Evolutionary conservation across 2,113 vertebrate genomes (phyloP).

Genomic region (Bungarus multicinctus): DNA sequence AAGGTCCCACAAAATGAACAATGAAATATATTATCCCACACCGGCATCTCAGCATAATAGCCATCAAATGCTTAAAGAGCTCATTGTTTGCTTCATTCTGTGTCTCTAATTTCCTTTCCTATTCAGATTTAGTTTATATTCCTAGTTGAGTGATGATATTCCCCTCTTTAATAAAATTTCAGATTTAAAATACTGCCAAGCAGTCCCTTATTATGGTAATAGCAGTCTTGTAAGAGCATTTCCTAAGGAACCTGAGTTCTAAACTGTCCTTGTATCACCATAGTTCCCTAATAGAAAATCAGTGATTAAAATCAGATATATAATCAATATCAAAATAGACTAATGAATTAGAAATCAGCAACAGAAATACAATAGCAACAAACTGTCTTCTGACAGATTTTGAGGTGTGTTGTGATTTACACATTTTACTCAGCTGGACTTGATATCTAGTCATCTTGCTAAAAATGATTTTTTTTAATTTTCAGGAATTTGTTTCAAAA

Average conservation of each 20-base stretch:
- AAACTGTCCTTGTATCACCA: background rate
- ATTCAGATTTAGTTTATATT: background rate
- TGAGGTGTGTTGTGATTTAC: background rate
- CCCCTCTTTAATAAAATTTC: background rate
- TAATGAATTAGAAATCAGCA: background rate
- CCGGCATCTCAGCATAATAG: background rate
- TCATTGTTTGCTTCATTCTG: background rate
- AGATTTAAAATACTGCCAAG: background rate
- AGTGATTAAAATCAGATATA: background rate
- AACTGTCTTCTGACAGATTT: background rate
- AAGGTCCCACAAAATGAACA: background rate
- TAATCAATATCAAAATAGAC: background rate
- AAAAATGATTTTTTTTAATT: background rate
- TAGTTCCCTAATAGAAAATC: background rate
- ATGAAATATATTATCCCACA: background rate
- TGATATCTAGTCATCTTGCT: background rate
- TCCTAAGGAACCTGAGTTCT: background rate
- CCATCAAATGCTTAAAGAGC: background rate
- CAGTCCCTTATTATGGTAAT: too few species aligned
- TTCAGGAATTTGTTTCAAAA: background rate
- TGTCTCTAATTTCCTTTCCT: background rate
- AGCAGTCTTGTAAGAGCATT: background rate
- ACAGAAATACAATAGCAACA: background rate
- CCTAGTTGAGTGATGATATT: background rate
- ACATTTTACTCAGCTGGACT: background rate